Evolutionary conservation across 2,888 invertebrate species (phyloP).

Genomic region (Emmelina monodactyla): DNA sequence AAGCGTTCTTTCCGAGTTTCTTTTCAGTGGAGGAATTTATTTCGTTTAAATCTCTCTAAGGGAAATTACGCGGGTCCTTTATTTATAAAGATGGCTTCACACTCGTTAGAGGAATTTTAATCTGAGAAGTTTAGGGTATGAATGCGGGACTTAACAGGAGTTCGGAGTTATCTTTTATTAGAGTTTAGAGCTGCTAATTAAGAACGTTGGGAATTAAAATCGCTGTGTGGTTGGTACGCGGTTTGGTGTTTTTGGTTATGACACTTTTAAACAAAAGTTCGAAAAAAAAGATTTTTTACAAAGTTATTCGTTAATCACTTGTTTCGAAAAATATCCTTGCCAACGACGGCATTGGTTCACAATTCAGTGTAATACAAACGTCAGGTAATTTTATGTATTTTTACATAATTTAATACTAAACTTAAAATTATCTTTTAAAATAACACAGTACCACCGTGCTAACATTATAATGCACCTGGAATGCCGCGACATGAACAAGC

Average conservation of each 20-base stretch:
- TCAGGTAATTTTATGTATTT: no score
- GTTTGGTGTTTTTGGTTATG: slow-evolving; percentile 12
- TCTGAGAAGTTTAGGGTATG: slow-evolving; percentile 57
- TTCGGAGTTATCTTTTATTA: slow-evolving; percentile 61
- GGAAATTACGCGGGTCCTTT: slow-evolving; percentile 59
- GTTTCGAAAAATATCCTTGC: no score
- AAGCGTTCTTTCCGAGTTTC: slow-evolving; percentile 63
- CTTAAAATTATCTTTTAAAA: no score
- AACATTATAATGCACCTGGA: no score
- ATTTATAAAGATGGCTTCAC: slow-evolving; percentile 58
- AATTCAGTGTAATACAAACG: no score
- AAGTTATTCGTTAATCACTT: no score
- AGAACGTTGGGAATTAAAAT: slow-evolving; percentile 23
- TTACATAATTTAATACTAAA: no score
- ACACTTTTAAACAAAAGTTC: slow-evolving; percentile 4
- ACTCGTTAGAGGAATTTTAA: slow-evolving; percentile 64
- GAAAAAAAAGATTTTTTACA: no score
- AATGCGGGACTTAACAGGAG: slow-evolving; percentile 50
- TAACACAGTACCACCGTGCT: no score
- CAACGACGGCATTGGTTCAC: no score
- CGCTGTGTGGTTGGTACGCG: slow-evolving; percentile 1
- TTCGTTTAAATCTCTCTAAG: slow-evolving; percentile 56
- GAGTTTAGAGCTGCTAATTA: slow-evolving; percentile 53
- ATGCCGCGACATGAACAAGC: slow-evolving; percentile 24
- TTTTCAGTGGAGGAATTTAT: slow-evolving; percentile 62